Conservation (phyloP, 2,113 vertebrate species). For the Engraulis encrasicolus region DNA sequence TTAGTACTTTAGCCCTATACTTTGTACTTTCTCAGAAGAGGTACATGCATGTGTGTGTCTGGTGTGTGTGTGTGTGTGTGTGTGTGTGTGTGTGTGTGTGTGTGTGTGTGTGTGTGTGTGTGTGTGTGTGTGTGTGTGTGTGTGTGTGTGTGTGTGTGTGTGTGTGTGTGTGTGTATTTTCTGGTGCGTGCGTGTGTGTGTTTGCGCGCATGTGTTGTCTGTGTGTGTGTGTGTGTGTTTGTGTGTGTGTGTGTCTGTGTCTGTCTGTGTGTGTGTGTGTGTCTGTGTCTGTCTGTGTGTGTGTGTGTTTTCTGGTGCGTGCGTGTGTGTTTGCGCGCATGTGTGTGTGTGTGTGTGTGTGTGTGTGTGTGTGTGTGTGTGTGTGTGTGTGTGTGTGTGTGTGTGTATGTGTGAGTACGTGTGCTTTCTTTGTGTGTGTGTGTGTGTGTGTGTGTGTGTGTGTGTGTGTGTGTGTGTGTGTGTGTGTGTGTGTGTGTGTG, state of each 20-base stretch:
- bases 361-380: background rate
- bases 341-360: background rate
- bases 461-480: background rate
- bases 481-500: background rate
- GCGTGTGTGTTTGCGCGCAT: too few relatives aligned
- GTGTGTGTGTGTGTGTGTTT: too few relatives aligned
- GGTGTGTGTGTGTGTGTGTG: background rate
- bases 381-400: background rate
- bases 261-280: background rate
- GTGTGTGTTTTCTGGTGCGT: too few relatives aligned
- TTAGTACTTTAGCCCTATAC: background rate
- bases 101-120: background rate
- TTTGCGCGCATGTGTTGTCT: too few relatives aligned
- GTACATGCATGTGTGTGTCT: background rate
- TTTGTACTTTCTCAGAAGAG: too few relatives aligned
- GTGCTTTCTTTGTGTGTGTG: too few relatives aligned
- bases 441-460: background rate
- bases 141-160: background rate
- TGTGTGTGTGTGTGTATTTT: background rate
- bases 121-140: background rate
- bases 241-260: too few relatives aligned
- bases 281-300: background rate
- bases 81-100: background rate
- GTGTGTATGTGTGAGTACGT: background rate
- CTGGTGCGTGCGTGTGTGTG: background rate